A percentile compares a stretch with the other conserved stretches of the same genome.
Evolutionary conservation across 2,888 invertebrate genomes (phyloP).

Genomic region (Drosophila percnosoma): DNA sequence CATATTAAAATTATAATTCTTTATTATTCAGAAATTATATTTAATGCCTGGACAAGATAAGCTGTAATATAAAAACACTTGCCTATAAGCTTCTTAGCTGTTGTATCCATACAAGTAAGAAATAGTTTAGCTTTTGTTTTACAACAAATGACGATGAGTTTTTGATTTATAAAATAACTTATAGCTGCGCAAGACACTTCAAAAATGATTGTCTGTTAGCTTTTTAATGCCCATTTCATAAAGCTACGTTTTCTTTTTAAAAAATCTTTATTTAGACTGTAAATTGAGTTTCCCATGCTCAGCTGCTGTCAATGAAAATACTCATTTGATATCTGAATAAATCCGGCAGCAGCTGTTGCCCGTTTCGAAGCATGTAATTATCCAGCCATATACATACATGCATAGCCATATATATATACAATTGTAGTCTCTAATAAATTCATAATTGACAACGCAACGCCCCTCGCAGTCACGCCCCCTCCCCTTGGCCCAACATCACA

Average conservation of each 20-base stretch:
- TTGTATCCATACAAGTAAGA: background rate
- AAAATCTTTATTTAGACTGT: background rate
- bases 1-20: background rate
- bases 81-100: background rate
- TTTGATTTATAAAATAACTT: background rate
- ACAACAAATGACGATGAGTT: background rate
- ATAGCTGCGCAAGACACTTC: too few relatives aligned
- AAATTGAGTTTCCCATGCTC: background rate
- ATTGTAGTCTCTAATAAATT: slow-evolving; percentile 72
- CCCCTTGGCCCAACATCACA: slow-evolving; percentile 1
- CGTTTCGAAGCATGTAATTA: slow-evolving; percentile 46
- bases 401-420: slow-evolving; percentile 29
- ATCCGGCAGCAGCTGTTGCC: slow-evolving; percentile 38
- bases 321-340: slow-evolving; percentile 11
- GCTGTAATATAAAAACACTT: background rate
- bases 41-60: too few relatives aligned
- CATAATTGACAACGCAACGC: slow-evolving; percentile 63
- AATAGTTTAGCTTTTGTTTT: background rate
- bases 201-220: too few relatives aligned
- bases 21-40: background rate
- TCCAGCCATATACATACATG: slow-evolving; percentile 20
- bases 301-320: slow-evolving; percentile 20
- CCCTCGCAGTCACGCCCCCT: slow-evolving; percentile 4
- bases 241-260: too few relatives aligned
- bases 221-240: too few relatives aligned